These are phyloP conservation scores for Acrobasis repandana DNA, from an alignment of 2,888 invertebrate species.

Conservation along the genomic window DNA sequence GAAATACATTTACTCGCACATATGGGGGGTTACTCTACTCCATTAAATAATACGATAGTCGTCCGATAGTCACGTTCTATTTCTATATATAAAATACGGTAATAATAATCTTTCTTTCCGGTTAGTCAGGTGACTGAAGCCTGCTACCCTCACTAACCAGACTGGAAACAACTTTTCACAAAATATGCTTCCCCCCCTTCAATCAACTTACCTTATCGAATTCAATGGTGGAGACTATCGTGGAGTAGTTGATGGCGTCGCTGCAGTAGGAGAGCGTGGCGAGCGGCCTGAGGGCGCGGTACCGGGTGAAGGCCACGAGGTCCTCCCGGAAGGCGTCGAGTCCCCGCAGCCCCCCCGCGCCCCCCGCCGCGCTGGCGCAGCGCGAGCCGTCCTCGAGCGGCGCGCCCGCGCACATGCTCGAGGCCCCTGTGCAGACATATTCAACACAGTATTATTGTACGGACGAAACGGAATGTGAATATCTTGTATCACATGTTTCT, in stretches of 20 bases:
- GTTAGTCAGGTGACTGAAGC: too few relatives aligned
- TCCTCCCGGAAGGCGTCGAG: slow-evolving; percentile 92
- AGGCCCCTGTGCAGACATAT: not conserved
- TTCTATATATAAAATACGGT: too few relatives aligned
- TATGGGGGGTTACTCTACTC: too few relatives aligned
- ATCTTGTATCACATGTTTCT: too few relatives aligned
- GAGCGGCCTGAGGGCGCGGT: slow-evolving; percentile 88
- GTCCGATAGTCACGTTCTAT: too few relatives aligned
- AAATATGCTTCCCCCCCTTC: too few relatives aligned
- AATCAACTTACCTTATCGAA: slow-evolving; percentile 87
- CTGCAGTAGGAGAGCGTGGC: slow-evolving; percentile 95
- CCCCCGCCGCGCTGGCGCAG: slow-evolving; percentile 19
- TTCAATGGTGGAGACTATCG: slow-evolving; percentile 95
- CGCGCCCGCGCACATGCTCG: slow-evolving; percentile 3
- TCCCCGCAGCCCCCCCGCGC: slow-evolving; percentile 64
- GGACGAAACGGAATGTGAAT: too few relatives aligned
- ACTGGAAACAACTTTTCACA: too few relatives aligned
- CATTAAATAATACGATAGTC: too few relatives aligned
- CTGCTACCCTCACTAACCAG: too few relatives aligned
- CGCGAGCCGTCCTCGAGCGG: slow-evolving; percentile 25
- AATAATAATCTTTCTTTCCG: too few relatives aligned
- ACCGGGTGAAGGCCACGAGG: slow-evolving; percentile 90
- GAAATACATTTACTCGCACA: not conserved
- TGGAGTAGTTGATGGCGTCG: slow-evolving; percentile 93
- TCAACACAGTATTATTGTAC: not conserved